Conservation (phyloP, 2,888 invertebrate genomes). For the Lordiphosa andalusiaca region DNA sequence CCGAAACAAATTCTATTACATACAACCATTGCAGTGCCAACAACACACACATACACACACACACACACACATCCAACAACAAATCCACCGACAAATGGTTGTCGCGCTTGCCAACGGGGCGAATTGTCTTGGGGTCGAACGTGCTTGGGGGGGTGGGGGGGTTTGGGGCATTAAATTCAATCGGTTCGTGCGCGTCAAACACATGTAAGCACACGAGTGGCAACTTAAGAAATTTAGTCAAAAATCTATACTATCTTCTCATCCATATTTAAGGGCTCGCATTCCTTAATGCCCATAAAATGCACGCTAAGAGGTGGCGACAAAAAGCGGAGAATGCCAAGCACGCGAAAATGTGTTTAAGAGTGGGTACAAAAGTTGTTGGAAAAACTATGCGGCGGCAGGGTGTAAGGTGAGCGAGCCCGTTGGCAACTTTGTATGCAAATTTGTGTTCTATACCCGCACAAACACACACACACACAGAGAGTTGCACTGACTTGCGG, state of each 20-base stretch:
- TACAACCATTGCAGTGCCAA: slow-evolving; percentile 24
- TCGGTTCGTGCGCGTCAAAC: slow-evolving; percentile 20
- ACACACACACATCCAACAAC: slow-evolving; percentile 11
- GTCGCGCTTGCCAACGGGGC: slow-evolving; percentile 14
- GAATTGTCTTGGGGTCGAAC: slow-evolving; percentile 30
- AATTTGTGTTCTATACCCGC: slow-evolving; percentile 22
- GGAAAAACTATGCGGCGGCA: slow-evolving; percentile 19
- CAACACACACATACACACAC: slow-evolving; percentile 12
- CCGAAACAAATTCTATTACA: slow-evolving; percentile 35
- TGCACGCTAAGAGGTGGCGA: slow-evolving; percentile 34
- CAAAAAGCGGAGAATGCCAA: slow-evolving; percentile 28
- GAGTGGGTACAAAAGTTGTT: slow-evolving; percentile 20
- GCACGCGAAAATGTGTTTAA: slow-evolving; percentile 51
- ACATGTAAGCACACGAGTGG: slow-evolving; percentile 20
- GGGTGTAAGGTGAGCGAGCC: neutral
- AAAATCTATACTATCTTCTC: slow-evolving; percentile 10
- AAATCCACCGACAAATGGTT: slow-evolving; percentile 13
- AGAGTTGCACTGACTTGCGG: slow-evolving; percentile 34
- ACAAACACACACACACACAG: slow-evolving; percentile 16
- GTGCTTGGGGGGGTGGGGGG: too few species aligned
- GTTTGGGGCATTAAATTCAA: slow-evolving; percentile 22
- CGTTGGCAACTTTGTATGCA: slow-evolving; percentile 26
- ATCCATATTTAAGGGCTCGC: slow-evolving; percentile 2
- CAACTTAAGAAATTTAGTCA: slow-evolving; percentile 14
- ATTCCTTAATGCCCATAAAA: slow-evolving; percentile 23